Conservation (phyloP, 2,888 invertebrate species). For the Tholera decimalis region DNA sequence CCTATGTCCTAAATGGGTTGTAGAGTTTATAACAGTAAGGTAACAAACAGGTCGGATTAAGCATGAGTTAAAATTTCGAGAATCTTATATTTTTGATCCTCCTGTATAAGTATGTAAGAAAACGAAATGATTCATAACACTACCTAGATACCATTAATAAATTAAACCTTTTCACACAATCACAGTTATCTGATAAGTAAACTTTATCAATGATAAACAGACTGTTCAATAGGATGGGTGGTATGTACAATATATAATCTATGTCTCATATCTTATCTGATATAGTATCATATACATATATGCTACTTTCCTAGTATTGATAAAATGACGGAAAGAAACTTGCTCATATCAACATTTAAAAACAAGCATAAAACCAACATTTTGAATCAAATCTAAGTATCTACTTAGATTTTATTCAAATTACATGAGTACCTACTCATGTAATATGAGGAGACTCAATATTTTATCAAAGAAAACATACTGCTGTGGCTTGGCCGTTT, state of each 20-base stretch:
- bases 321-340: not conserved
- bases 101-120: not conserved
- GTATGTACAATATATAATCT: too few relatives aligned
- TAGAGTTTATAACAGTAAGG: not conserved
- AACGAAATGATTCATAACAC: constrained; percentile 1
- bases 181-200: constrained; percentile 14
- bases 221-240: not conserved
- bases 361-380: not conserved
- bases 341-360: not conserved
- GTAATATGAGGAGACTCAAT: too few relatives aligned
- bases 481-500: too few relatives aligned
- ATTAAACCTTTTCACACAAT: constrained; percentile 24
- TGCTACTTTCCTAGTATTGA: constrained; percentile 8
- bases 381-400: too few relatives aligned
- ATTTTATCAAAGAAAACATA: too few relatives aligned
- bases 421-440: too few relatives aligned
- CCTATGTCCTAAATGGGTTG: not conserved
- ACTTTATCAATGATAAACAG: constrained; percentile 1
- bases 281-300: not conserved
- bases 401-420: too few relatives aligned
- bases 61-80: too few relatives aligned
- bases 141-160: constrained; percentile 3
- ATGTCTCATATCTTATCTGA: constrained; percentile 27
- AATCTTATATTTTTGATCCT: too few relatives aligned
- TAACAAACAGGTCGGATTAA: too few relatives aligned